Evolutionary conservation across 1,140 invertebrate species (phyloP), one percentile per base, ranked within the genome.

Genomic region (Theocolax elegans): DNA sequence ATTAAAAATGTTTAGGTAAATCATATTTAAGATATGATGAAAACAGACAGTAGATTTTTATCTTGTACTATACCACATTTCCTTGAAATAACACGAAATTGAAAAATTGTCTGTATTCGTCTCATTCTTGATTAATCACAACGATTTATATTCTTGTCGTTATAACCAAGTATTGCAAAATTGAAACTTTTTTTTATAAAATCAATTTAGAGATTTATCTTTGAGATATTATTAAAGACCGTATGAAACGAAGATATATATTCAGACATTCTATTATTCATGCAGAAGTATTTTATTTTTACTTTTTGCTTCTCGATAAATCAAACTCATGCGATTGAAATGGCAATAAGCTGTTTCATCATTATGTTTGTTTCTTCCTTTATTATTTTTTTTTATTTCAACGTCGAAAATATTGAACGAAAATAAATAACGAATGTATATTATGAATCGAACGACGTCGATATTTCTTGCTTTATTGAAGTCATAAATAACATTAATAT

Each of bases 241-340:
- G 42, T 63, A 48, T 27, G 17, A 31, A 49, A 48, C 1, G 23
- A 42, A 17, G 4, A 40, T 40, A n/a, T n/a, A 17, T 17, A 53
- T 66, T 27, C 4, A 44, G 23, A n/a, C 38, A 3, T 62, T 51
- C 25, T 42, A 60, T 53, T 51, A 60, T 53, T 59, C 27, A 40
- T 49, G 7, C 29, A n/a, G n/a, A 29, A 19, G 46, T 49, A 27
- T 62, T 35, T 62, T 19, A 51, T 40, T 54, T 60, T 44, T 35
- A n/a, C 23, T 6, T 54, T 62, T 25, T 10, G 29, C 53, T 46
- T 21, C 42, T 58, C 40, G 17, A 65, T 71, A 65, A 71, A 65
- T 65, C 51, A 65, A 58, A 71, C 13, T 63, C 35, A 23, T 54
- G 8, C 10, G 8, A 29, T 13, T 46, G 48, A 29, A 53, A 42